phyloP scores from a whole-genome alignment of 2,888 invertebrate species.

The Tiliacea aurago region DNA sequence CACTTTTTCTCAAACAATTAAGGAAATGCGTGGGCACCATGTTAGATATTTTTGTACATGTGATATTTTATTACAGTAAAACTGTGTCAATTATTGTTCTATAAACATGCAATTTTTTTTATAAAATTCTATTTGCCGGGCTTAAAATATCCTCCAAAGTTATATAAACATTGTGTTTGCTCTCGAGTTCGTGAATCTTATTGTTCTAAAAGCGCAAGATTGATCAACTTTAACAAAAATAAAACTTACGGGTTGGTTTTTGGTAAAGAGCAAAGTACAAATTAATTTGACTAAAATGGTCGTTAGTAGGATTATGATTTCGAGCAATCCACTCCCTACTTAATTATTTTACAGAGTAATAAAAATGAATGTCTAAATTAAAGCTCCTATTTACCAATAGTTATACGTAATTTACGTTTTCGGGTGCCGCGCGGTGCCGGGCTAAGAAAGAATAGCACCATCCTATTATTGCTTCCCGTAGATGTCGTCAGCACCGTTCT shows the following conservation, averaged over 20 bases:
- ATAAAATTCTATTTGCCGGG: neutral
- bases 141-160: neutral
- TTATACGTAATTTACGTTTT: no score
- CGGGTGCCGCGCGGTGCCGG: no score
- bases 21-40: constrained; percentile 7
- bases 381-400: neutral
- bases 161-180: neutral
- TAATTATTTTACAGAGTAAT: neutral
- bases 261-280: neutral
- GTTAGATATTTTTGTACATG: neutral
- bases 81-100: neutral
- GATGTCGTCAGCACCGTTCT: no score
- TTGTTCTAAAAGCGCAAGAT: neutral
- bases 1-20: constrained; percentile 9
- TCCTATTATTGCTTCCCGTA: no score
- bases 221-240: neutral
- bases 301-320: neutral
- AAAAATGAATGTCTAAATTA: neutral
- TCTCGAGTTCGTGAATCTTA: neutral
- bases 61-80: neutral
- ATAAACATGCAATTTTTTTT: neutral
- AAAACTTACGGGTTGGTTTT: neutral
- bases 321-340: neutral
- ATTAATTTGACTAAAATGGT: neutral
- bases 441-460: no score